Conservation (phyloP, 2,888 invertebrate genomes). For the Drosophila paracracens region DNA sequence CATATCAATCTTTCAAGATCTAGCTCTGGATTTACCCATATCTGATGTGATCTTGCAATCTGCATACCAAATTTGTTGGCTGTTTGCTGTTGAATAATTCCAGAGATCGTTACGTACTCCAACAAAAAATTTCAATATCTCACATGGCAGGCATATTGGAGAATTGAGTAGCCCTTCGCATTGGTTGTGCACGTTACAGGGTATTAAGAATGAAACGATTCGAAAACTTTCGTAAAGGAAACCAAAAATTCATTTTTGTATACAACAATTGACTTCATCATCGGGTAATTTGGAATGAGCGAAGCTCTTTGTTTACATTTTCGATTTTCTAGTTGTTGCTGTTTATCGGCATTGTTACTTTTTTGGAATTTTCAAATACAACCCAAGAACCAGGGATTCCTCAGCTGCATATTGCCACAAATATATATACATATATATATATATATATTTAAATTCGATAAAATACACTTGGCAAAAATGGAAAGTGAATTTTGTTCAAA, state of each 20-base stretch:
- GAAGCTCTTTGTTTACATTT: constrained; percentile 80
- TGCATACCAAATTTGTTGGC: neutral
- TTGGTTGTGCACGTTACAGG: constrained; percentile 15
- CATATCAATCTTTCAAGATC: neutral
- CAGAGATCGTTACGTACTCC: neutral
- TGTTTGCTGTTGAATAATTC: neutral
- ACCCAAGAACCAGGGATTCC: constrained; percentile 43
- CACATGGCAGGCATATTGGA: neutral
- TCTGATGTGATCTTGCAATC: neutral
- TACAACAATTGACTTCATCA: constrained; percentile 81
- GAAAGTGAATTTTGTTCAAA: neutral
- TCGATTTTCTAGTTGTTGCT: constrained; percentile 28
- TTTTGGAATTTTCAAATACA: constrained; percentile 58
- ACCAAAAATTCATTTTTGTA: constrained; percentile 67
- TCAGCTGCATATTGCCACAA: neutral
- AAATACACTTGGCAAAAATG: neutral
- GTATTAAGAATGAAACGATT: constrained; percentile 42
- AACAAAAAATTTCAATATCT: neutral
- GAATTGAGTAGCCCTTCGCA: neutral
- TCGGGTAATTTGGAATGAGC: constrained; percentile 80
- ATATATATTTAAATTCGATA: neutral
- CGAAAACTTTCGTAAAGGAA: constrained; percentile 43
- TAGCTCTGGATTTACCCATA: neutral
- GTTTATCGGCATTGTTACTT: constrained; percentile 51
- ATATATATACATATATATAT: neutral